These are phyloP conservation scores for Apogon hyalosoma DNA, from an alignment of 2,797 vertebrate species.

Conservation along the genomic window DNA sequence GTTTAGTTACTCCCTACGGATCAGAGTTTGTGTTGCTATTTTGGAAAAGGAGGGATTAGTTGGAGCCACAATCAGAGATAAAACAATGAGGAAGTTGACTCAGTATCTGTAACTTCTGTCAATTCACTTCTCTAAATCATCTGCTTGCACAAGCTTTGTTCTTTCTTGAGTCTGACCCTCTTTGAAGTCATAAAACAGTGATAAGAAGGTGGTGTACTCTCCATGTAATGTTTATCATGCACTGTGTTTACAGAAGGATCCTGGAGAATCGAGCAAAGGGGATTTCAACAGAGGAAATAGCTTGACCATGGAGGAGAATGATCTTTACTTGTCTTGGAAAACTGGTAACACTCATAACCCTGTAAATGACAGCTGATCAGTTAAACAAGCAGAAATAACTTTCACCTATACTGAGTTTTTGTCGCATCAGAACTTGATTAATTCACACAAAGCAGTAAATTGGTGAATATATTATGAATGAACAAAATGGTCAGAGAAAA, in stretches of 20 bases:
- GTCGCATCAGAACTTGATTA: not conserved
- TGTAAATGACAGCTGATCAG: not conserved
- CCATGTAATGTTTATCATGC: conserved; percentile 68
- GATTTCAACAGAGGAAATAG: conserved; percentile 53
- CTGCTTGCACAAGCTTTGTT: conserved; percentile 65
- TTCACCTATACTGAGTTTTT: conserved; percentile 1
- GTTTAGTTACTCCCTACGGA: not conserved
- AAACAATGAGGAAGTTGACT: conserved; percentile 75
- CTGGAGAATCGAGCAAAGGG: conserved; percentile 63
- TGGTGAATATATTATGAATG: conserved; percentile 6
- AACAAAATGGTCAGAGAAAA: conserved; percentile 1
- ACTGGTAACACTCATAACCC: conserved; percentile 71
- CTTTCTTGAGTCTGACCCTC: conserved; percentile 68
- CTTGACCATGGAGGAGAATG: conserved; percentile 88
- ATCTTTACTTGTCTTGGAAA: conserved; percentile 88
- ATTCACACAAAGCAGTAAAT: conserved; percentile 5
- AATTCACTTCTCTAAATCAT: conserved; percentile 77
- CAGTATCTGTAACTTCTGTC: conserved; percentile 61
- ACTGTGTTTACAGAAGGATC: conserved; percentile 68
- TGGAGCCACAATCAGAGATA: conserved; percentile 38
- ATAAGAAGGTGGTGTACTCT: conserved; percentile 74
- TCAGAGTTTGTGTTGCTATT: conserved; percentile 7
- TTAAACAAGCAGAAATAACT: conserved; percentile 3
- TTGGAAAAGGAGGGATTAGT: conserved; percentile 28
- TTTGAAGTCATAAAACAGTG: conserved; percentile 70